These are phyloP conservation scores for Crypturellus tataupa DNA, from an alignment of 2,797 vertebrate species.

Conservation along the genomic window DNA sequence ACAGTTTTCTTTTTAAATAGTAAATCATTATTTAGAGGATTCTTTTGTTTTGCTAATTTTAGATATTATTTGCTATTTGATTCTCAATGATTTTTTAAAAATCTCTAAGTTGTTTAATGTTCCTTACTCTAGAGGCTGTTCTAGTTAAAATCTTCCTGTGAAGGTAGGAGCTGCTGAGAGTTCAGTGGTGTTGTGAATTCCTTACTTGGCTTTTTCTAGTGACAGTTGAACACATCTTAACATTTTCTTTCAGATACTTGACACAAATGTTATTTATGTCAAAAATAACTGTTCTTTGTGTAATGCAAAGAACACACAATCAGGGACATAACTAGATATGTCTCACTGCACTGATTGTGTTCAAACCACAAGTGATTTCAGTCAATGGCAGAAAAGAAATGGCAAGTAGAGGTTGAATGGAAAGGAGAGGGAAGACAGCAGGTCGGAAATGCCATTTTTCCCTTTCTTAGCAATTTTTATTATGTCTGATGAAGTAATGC, in stretches of 20 bases:
- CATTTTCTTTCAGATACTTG: not conserved
- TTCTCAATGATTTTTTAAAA: not conserved
- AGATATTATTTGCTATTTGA: not conserved
- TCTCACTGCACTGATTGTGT: not conserved
- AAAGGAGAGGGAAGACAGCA: not conserved
- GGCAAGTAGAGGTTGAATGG: not conserved
- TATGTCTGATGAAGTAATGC: not conserved
- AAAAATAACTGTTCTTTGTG: not conserved
- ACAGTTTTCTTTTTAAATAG: not conserved
- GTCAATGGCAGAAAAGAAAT: not conserved
- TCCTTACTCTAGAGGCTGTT: not conserved
- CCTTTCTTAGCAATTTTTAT: not conserved
- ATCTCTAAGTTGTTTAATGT: not conserved
- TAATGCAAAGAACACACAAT: accelerated
- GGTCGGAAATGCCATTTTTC: conserved; percentile 6
- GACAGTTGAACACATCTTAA: not conserved
- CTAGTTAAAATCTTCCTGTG: not conserved
- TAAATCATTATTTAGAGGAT: not conserved
- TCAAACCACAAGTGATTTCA: not conserved
- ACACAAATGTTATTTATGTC: not conserved
- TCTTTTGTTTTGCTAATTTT: not conserved
- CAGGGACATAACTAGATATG: too few species aligned
- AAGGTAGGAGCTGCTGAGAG: not conserved
- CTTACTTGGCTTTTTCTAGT: not conserved
- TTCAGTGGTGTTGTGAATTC: not conserved